Conservation (phyloP, 2,888 invertebrate genomes). For the Diadegma fenestrale region DNA sequence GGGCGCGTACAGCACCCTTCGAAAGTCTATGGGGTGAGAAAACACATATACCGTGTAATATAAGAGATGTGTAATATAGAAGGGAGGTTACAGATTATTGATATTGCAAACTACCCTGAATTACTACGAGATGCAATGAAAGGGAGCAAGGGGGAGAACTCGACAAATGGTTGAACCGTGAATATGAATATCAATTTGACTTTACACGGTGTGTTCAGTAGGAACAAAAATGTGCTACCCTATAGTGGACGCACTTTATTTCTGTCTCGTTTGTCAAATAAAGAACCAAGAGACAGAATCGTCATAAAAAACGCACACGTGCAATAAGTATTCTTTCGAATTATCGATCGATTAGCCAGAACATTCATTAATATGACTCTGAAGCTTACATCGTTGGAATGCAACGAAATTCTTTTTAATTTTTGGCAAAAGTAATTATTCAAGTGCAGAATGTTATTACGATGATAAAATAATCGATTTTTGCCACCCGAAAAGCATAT, state of each 20-base stretch:
- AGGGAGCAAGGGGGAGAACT: conserved; percentile 35
- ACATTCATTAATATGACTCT: no score
- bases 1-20: conserved; percentile 44
- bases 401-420: no score
- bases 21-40: conserved; percentile 41
- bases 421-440: no score
- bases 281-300: conserved; percentile 8
- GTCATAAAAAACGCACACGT: conserved; percentile 56
- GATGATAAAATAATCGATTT: no score
- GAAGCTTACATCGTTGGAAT: no score
- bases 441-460: no score
- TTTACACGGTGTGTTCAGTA: conserved; percentile 51
- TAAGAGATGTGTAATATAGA: conserved; percentile 45
- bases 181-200: conserved; percentile 83
- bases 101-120: conserved; percentile 76
- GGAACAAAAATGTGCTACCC: conserved; percentile 8
- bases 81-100: conserved; percentile 77
- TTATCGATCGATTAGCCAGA: conserved; percentile 32
- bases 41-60: conserved; percentile 27
- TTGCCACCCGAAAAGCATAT: no score
- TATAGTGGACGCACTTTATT: conserved; percentile 50
- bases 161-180: conserved; percentile 79
- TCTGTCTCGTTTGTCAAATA: conserved; percentile 56
- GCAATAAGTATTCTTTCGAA: conserved; percentile 22
- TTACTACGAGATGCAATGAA: conserved; percentile 63